Percentiles rank a stretch among this genome's conserved stretches.
These are phyloP conservation scores for Brachionus manjavacas DNA, from an alignment of 1,140 invertebrate genomes.

Conservation along the genomic window DNA sequence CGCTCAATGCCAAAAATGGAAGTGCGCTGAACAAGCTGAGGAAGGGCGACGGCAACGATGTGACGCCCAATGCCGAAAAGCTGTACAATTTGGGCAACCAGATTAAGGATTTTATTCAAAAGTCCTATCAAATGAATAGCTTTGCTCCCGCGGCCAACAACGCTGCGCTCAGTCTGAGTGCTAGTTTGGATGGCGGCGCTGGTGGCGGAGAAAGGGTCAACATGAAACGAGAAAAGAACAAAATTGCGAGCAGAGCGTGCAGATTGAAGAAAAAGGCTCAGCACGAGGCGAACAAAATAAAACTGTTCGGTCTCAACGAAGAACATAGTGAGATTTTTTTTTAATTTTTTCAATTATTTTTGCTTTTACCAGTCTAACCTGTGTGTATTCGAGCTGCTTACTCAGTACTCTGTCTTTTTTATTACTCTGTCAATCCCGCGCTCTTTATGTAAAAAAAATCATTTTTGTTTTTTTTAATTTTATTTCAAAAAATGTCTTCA, in stretches of 20 bases:
- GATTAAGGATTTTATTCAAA: conserved; percentile 42
- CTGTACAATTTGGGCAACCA: conserved; percentile 38
- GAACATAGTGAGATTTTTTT: conserved; percentile 76
- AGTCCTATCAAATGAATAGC: conserved; percentile 36
- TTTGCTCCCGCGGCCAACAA: neutral
- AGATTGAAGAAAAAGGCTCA: conserved; percentile 61
- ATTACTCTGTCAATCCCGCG: no score
- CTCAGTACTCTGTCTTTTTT: no score
- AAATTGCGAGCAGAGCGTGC: conserved; percentile 67
- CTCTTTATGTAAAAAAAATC: no score
- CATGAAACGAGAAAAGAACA: conserved; percentile 37
- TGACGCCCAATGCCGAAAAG: conserved; percentile 83
- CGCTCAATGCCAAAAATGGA: neutral
- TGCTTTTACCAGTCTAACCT: no score
- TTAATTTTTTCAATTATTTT: no score
- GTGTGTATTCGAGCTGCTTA: no score
- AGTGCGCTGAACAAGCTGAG: conserved; percentile 69
- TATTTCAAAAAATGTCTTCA: no score
- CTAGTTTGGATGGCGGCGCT: neutral
- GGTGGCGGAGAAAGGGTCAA: neutral
- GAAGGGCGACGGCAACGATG: conserved; percentile 92
- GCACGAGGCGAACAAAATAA: conserved; percentile 64
- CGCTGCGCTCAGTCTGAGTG: neutral
- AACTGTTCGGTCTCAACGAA: conserved; percentile 81
- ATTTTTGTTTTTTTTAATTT: no score